phyloP scores from a whole-genome alignment of 2,113 vertebrate species.

The Anguilla rostrata region DNA sequence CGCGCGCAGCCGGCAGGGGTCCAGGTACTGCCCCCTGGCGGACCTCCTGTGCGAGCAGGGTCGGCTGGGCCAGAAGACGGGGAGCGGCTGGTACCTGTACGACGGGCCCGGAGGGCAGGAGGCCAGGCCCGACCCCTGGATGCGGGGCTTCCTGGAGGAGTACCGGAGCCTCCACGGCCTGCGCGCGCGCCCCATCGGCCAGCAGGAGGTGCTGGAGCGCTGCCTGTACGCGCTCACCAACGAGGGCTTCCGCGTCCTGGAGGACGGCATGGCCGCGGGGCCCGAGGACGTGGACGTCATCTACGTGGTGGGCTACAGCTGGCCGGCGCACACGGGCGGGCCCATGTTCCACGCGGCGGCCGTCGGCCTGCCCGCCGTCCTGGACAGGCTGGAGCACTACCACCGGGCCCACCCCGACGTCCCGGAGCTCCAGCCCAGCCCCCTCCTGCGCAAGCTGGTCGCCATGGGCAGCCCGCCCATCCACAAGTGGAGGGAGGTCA shows the following conservation, averaged over 20 bases:
- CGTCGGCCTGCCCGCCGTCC: conserved; percentile 73
- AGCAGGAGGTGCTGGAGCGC: conserved; percentile 84
- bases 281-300: conserved; percentile 89
- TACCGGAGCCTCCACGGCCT: conserved; percentile 76
- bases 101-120: conserved; percentile 71
- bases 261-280: conserved; percentile 76
- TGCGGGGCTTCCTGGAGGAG: conserved; percentile 72
- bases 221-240: conserved; percentile 83
- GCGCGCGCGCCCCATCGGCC: conserved; percentile 60
- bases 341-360: conserved; percentile 88
- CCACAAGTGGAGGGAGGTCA: conserved; percentile 74
- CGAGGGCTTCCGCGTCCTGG: conserved; percentile 85
- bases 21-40: conserved; percentile 81
- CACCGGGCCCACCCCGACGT: conserved; percentile 74
- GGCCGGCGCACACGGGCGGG: conserved; percentile 84
- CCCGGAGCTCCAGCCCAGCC: conserved; percentile 73
- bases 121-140: conserved; percentile 76
- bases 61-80: conserved; percentile 84
- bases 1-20: conserved; percentile 59
- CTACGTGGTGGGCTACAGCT: conserved; percentile 85
- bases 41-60: conserved; percentile 84
- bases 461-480: conserved; percentile 79
- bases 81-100: conserved; percentile 86
- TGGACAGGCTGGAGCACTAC: conserved; percentile 79
- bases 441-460: conserved; percentile 78